Evolutionary conservation across 2,888 invertebrate genomes (phyloP).

Genomic region (Cerceris ruficornis): DNA sequence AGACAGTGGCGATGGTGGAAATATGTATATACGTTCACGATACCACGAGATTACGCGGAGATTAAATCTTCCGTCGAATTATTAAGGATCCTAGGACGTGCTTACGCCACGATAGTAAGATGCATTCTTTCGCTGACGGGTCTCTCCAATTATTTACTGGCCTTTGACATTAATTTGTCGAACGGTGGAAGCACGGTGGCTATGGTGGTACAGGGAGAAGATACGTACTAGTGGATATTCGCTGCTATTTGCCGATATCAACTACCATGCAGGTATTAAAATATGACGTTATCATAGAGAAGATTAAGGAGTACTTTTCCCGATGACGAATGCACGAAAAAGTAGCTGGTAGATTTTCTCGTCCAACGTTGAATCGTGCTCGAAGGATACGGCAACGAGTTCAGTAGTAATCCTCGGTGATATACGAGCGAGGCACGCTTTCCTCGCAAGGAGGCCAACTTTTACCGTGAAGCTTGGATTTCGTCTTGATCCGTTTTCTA

Average conservation of each 20-base stretch:
- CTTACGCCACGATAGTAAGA: conserved; percentile 49
- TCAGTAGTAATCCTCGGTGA: conserved; percentile 53
- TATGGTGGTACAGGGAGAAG: conserved; percentile 44
- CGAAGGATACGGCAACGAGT: conserved; percentile 40
- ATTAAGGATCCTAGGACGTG: conserved; percentile 49
- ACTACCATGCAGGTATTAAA: no score
- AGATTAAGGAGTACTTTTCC: conserved; percentile 51
- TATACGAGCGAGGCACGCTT: conserved; percentile 51
- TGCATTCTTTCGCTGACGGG: conserved; percentile 36
- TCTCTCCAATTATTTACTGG: conserved; percentile 66
- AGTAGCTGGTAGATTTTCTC: conserved; percentile 32
- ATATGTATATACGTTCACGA: conserved; percentile 6
- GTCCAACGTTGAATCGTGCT: conserved; percentile 33
- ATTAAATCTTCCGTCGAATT: conserved; percentile 59
- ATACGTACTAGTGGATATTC: no score
- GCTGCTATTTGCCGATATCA: no score
- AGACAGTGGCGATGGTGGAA: conserved; percentile 7
- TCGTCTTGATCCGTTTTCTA: conserved; percentile 10
- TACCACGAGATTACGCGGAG: conserved; percentile 43
- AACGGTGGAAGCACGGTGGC: conserved; percentile 49
- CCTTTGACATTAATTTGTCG: conserved; percentile 71
- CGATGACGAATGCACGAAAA: conserved; percentile 32
- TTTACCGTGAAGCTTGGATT: conserved; percentile 62
- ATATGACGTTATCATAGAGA: background rate
- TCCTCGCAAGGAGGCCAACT: conserved; percentile 58